Evolutionary conservation across 2,888 invertebrate species (phyloP).

Genomic region (Lacanobia wlatinum): DNA sequence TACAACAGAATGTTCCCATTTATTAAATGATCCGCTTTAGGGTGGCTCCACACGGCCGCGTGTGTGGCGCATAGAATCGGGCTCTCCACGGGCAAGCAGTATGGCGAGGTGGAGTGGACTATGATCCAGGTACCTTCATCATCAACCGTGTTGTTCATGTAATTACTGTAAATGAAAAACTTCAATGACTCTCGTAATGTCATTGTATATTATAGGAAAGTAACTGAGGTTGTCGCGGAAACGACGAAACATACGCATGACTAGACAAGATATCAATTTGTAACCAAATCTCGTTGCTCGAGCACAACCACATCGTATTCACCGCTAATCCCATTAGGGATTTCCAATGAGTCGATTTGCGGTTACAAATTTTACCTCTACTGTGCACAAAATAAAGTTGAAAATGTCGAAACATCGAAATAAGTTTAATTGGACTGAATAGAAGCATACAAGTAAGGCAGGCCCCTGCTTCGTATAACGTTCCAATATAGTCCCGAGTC

Average conservation of each 20-base stretch:
- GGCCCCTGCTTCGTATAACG: background rate
- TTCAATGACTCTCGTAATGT: too few species aligned
- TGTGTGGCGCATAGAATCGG: background rate
- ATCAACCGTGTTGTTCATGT: too few species aligned
- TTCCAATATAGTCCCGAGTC: background rate
- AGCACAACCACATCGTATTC: constrained; percentile 11
- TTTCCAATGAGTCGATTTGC: background rate
- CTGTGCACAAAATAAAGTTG: background rate
- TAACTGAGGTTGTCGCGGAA: background rate
- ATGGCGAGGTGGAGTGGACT: too few species aligned
- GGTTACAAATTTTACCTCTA: background rate
- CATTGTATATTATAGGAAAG: too few species aligned
- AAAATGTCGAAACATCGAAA: background rate
- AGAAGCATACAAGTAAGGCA: background rate
- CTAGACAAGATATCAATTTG: background rate
- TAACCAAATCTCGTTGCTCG: constrained; percentile 16
- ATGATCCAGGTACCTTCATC: too few species aligned
- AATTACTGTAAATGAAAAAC: too few species aligned
- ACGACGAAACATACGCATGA: background rate
- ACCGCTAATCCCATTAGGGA: constrained; percentile 1
- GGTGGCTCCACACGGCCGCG: background rate
- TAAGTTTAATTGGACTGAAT: background rate
- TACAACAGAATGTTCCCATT: constrained; percentile 4
- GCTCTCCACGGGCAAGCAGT: too few species aligned
- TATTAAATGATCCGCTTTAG: constrained; percentile 4